Evolutionary conservation across 2,888 invertebrate genomes (phyloP), one percentile per base, ranked within the genome.

Genomic region (Poecilobothrus nobilitatus): DNA sequence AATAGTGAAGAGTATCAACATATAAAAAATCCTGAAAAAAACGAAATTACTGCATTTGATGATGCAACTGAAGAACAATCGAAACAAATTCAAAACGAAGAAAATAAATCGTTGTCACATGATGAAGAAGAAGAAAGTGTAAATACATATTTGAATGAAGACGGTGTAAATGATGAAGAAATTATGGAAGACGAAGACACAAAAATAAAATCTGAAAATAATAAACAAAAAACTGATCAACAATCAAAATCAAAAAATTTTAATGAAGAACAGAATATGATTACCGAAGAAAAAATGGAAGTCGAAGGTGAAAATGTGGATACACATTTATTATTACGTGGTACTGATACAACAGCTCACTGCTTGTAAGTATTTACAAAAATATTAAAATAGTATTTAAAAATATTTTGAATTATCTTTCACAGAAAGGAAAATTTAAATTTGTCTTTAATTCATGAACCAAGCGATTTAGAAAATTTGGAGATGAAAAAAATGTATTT

Each of bases 51-150:
- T 78, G 86, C 87, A 2, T 79, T 91, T 72, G 92, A 92, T 74
- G 88, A 88, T 67, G 91, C 91, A 0, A 91, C 91, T 0, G 88
- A 91, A 79, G 94, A 95, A 73, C 95, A 96, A 81, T 90, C 90
- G 0, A 81, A 81, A 67, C 74, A 81, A 72, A 74, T 81, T 8
- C 86, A 87, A 63, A 86, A 89, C 64, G 84, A 86, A 69, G 84
- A 87, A 66, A 75, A 84, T 9, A 84, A 85, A 18, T 85, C 86
- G 8, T 86, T 88, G 34, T 83, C 86, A 62, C 80, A 84, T 4
- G 73, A 67, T 1, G 81, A 85, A 33, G 81, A 80, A 4, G 78
- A 53, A n/a, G 80, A 84, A 41, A 79, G 6, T n/a, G 6, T 83
- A 76, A 81, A 84, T 71, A 67, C 68, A 6, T 69, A 71, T 65